Percentiles rank a stretch among this genome's conserved stretches.
These are phyloP conservation scores for Diorhabda elongata DNA, from an alignment of 1,140 invertebrate species.

Conservation along the genomic window DNA sequence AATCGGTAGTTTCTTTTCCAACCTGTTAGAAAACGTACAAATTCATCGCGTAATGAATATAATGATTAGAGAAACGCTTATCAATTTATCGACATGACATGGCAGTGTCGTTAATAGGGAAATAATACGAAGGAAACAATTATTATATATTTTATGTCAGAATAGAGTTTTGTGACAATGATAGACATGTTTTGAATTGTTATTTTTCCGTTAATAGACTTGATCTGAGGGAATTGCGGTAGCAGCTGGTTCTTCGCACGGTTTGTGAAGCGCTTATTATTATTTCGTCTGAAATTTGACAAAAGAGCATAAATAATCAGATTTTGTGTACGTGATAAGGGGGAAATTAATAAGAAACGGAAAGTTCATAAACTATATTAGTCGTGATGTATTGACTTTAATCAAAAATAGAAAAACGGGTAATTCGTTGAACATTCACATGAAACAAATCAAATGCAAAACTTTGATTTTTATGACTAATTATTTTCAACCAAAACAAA, in stretches of 20 bases:
- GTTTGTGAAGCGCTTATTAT: constrained; percentile 4
- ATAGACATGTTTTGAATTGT: constrained; percentile 18
- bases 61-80: constrained; percentile 10
- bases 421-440: too few relatives aligned
- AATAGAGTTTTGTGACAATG: constrained; percentile 11
- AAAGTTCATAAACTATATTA: too few relatives aligned
- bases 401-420: too few relatives aligned
- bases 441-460: too few relatives aligned
- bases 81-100: constrained; percentile 18
- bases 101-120: constrained; percentile 14
- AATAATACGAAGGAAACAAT: constrained; percentile 19
- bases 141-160: constrained; percentile 9
- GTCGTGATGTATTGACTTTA: too few relatives aligned
- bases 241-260: constrained; percentile 9
- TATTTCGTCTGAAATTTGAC: constrained; percentile 12
- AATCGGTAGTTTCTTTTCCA: not conserved
- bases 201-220: constrained; percentile 11
- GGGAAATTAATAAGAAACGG: too few relatives aligned
- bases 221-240: constrained; percentile 12
- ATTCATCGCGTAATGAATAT: not conserved
- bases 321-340: not conserved
- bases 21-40: not conserved
- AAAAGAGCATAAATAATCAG: constrained; percentile 12
- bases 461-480: too few relatives aligned
- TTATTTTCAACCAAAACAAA: too few relatives aligned